These are phyloP conservation scores for Hydrozoanthus gracilis DNA, from an alignment of 92 coral and sea anemone genomes.

Conservation along the genomic window DNA sequence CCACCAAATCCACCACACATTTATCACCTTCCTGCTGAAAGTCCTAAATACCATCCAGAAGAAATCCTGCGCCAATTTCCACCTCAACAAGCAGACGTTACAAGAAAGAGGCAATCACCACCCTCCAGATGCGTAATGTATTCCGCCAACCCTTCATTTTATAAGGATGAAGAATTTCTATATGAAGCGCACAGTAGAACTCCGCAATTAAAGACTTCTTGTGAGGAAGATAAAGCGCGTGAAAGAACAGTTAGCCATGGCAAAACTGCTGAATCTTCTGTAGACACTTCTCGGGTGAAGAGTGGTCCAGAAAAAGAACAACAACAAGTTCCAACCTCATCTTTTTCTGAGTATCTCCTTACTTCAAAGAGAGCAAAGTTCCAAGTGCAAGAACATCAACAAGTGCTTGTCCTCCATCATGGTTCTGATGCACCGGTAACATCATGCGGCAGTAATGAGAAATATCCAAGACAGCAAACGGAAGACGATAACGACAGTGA, in stretches of 20 bases:
- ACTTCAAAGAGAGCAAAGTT: background rate
- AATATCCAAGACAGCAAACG: background rate
- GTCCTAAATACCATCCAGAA: background rate
- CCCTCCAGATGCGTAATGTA: background rate
- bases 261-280: background rate
- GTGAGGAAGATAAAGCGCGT: background rate
- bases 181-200: background rate
- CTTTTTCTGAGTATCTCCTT: background rate
- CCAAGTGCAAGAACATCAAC: background rate
- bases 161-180: background rate
- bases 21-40: background rate
- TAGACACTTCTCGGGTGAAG: background rate
- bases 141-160: background rate
- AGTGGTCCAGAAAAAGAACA: background rate
- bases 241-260: background rate
- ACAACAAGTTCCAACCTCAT: background rate
- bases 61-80: background rate
- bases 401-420: background rate
- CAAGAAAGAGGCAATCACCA: slow-evolving; percentile 8
- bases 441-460: background rate
- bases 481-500: background rate
- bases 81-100: slow-evolving; percentile 22
- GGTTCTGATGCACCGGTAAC: slow-evolving; percentile 4
- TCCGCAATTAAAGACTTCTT: background rate
- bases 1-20: background rate